Evolutionary conservation across 2,888 invertebrate genomes (phyloP), one percentile per base, ranked within the genome.

Genomic region (Pseudococcus viburni): DNA sequence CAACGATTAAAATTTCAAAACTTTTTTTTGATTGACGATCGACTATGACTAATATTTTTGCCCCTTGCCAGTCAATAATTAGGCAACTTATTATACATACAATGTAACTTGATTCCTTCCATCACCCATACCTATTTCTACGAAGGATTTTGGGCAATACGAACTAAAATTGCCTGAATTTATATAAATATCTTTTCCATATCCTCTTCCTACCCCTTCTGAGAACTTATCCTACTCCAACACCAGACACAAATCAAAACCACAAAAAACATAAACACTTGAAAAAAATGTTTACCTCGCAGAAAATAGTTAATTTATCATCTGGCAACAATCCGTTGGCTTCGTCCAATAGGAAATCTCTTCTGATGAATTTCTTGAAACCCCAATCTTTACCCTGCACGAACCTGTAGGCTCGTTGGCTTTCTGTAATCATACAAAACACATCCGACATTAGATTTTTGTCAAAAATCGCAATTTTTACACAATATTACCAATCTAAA

Each of bases 361-460:
- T 94, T 91, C 99, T 94, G 90, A 99, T 99, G 92, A 99, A 99
- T 93, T 99, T 99, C 93, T 99, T 99, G 94, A 99, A 99, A 89
- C 99, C 99, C 99, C 99, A 99, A 94, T 99, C 99, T 93, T 99
- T 99, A 91, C 99, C 99, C 93, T 99, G 99, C 90, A 99, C 99
- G 93, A 99, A 99, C 94, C 99, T 95, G 93, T 99, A 99, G 90
- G 99, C 99, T 92, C 99, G 92, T 91, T 95, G 95, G 91, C 95
- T 95, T 91, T 95, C 95, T 95, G 92, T 64, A 93, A 92, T 89
- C 89, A 89, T 89, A 89, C 89, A 85, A 51, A 59, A 84, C 26
- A 22, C 19, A 64, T 19, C 1, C 22, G 4, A 64, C 39, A 42
- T 22, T n/a, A 83, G 12, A 5, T 11, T 17, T 39, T 80, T 39